Evolutionary conservation across 2,888 invertebrate genomes (phyloP).

Genomic region (Oxycera nigricornis): DNA sequence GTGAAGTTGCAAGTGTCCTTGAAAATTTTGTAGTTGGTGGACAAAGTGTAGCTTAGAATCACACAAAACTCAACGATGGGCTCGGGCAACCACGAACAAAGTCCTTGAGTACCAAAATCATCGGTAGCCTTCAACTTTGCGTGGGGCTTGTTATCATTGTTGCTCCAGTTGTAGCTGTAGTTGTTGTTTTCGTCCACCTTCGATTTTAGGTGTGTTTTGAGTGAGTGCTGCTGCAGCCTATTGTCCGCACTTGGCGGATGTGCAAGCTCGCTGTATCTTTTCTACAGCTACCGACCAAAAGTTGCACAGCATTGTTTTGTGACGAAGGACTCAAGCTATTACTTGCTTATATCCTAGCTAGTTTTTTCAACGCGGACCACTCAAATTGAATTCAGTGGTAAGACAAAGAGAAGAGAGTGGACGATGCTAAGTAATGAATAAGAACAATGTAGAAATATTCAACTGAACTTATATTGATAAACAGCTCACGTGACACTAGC

Average conservation of each 20-base stretch:
- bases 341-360: too few species aligned
- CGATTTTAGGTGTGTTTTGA: background rate
- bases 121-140: slow-evolving; percentile 22
- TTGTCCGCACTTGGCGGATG: background rate
- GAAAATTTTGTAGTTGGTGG: background rate
- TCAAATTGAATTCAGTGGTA: too few species aligned
- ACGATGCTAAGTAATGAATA: too few species aligned
- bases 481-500: too few species aligned
- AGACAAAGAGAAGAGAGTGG: too few species aligned
- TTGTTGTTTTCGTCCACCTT: background rate
- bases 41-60: background rate
- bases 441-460: too few species aligned
- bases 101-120: slow-evolving; percentile 3
- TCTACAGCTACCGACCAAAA: background rate
- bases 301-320: too few species aligned
- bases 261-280: background rate
- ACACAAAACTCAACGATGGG: background rate
- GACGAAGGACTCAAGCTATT: too few species aligned
- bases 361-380: too few species aligned
- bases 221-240: background rate
- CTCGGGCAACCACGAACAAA: background rate
- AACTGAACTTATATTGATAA: too few species aligned
- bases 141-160: slow-evolving; percentile 14
- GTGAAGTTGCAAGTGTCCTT: background rate
- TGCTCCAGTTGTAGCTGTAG: background rate